Evolutionary conservation across 1,140 invertebrate genomes (phyloP).

Genomic region (Conus ventricosus): DNA sequence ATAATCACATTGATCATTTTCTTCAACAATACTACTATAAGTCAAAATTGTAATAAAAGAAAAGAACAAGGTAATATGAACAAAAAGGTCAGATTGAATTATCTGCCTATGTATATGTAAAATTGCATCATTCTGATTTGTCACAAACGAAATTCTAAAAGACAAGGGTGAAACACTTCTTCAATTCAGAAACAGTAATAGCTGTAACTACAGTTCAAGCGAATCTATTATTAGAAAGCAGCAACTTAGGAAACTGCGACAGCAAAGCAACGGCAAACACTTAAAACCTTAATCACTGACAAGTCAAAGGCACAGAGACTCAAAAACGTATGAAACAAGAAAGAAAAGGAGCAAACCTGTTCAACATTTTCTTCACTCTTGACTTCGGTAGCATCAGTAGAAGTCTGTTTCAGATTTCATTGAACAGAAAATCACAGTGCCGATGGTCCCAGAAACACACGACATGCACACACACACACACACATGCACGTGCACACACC

Average conservation of each 20-base stretch:
- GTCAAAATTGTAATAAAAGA: no score
- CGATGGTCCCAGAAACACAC: no score
- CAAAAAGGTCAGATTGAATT: no score
- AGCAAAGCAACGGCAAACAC: neutral
- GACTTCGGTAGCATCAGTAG: slow-evolving; percentile 9
- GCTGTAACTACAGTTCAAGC: neutral
- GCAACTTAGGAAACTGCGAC: neutral
- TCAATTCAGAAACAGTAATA: neutral
- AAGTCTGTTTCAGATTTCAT: slow-evolving; percentile 7
- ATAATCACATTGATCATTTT: no score
- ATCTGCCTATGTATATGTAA: no score
- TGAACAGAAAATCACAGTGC: no score
- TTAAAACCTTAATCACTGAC: neutral
- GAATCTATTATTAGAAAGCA: neutral
- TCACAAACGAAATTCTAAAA: neutral
- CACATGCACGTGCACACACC: neutral
- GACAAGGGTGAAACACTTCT: neutral
- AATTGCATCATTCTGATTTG: no score
- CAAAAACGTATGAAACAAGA: no score
- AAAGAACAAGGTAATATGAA: no score
- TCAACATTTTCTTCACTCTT: slow-evolving; percentile 37
- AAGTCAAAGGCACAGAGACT: no score
- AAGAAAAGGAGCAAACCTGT: slow-evolving; percentile 21
- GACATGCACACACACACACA: neutral
- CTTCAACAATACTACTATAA: no score